phyloP scores from a whole-genome alignment of 2,888 invertebrate species.

The Andrena trimmerana region DNA sequence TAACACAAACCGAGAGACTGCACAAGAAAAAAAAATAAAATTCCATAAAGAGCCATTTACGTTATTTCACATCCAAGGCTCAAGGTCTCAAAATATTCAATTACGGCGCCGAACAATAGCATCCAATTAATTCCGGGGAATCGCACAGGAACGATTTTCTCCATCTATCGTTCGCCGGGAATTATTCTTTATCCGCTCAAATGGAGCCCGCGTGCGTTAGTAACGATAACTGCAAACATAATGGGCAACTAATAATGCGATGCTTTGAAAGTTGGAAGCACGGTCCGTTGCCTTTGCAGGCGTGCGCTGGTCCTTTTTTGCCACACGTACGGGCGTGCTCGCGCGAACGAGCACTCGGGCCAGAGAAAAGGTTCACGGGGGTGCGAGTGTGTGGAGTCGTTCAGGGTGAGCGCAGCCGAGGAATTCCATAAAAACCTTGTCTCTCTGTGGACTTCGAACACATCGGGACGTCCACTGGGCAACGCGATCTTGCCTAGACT shows the following conservation, averaged over 20 bases:
- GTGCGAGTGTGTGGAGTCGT: constrained; percentile 76
- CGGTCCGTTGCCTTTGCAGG: constrained; percentile 82
- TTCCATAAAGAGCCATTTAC: too few species aligned
- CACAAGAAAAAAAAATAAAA: too few species aligned
- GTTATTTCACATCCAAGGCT: too few species aligned
- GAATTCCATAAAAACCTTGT: constrained; percentile 78
- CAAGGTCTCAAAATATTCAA: too few species aligned
- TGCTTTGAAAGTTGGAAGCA: constrained; percentile 83
- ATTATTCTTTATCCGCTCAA: constrained; percentile 41
- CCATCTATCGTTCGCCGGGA: not conserved
- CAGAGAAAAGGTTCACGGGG: constrained; percentile 54
- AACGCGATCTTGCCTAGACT: constrained; percentile 57
- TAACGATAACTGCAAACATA: constrained; percentile 68
- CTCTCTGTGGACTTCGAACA: constrained; percentile 59
- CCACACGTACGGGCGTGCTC: constrained; percentile 44
- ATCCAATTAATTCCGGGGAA: too few species aligned
- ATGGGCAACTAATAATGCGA: constrained; percentile 77
- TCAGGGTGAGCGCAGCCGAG: constrained; percentile 83
- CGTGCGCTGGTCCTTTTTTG: constrained; percentile 71
- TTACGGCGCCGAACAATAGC: too few species aligned
- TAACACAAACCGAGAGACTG: too few species aligned
- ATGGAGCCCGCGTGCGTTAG: constrained; percentile 17
- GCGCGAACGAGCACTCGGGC: constrained; percentile 27
- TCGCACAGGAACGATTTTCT: not conserved
- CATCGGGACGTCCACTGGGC: constrained; percentile 60